phyloP scores from a whole-genome alignment of 1,140 invertebrate species.

The Gonatopus flavifemur region DNA sequence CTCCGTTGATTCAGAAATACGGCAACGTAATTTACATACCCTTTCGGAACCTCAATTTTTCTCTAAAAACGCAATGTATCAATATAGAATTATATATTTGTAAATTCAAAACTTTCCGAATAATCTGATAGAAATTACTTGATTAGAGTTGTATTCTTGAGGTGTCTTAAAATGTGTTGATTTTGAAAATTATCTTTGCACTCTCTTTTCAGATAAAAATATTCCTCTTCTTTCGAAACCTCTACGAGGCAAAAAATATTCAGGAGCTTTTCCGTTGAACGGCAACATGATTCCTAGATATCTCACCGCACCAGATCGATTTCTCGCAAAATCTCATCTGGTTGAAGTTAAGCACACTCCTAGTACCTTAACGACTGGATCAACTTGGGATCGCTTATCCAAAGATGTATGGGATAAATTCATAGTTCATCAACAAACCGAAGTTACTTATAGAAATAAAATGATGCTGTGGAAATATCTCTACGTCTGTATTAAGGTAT shows the following conservation, averaged over 20 bases:
- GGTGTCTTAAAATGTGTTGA: too few relatives aligned
- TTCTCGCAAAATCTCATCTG: slow-evolving; percentile 56
- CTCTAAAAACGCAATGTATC: too few relatives aligned
- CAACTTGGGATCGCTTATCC: slow-evolving; percentile 69
- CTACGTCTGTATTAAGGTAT: slow-evolving; percentile 72
- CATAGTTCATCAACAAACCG: slow-evolving; percentile 75
- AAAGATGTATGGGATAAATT: slow-evolving; percentile 79
- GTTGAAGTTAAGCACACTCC: slow-evolving; percentile 50
- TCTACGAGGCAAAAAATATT: slow-evolving; percentile 43
- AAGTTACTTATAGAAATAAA: slow-evolving; percentile 77
- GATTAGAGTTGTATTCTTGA: too few relatives aligned
- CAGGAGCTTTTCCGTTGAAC: slow-evolving; percentile 29
- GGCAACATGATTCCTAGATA: slow-evolving; percentile 32
- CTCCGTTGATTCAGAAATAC: too few relatives aligned
- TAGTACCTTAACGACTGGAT: slow-evolving; percentile 52
- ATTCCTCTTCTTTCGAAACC: slow-evolving; percentile 42
- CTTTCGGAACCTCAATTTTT: too few relatives aligned
- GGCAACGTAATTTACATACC: too few relatives aligned
- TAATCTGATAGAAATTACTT: too few relatives aligned
- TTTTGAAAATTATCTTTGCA: too few relatives aligned
- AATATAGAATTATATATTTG: too few relatives aligned
- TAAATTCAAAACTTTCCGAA: too few relatives aligned
- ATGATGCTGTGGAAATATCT: slow-evolving; percentile 80
- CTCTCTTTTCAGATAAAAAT: slow-evolving; percentile 41
- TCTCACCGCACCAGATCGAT: slow-evolving; percentile 57